phyloP scores from a whole-genome alignment of 2,888 invertebrate species.

The Chydorus sphaericus region DNA sequence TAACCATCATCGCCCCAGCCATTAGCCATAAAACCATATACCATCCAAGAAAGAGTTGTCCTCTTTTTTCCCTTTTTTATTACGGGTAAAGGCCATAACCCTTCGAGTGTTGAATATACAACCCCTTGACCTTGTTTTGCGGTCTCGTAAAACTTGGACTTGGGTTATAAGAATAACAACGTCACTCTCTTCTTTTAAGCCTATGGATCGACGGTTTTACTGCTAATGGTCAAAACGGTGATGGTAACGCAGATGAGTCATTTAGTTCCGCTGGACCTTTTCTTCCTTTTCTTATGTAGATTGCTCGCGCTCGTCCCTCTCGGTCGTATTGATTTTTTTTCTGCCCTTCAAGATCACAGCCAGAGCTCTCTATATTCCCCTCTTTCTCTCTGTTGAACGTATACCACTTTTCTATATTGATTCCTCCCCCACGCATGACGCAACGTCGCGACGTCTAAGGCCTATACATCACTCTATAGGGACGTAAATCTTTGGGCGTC shows the following conservation, averaged over 20 bases:
- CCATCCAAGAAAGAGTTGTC: constrained; percentile 10
- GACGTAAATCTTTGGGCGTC: too few species aligned
- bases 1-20: constrained; percentile 10
- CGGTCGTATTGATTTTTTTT: too few species aligned
- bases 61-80: background rate
- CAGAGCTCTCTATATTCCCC: too few species aligned
- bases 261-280: background rate
- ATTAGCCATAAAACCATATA: constrained; percentile 12
- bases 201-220: constrained; percentile 8
- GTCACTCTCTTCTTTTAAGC: background rate
- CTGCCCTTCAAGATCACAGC: too few species aligned
- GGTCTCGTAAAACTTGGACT: constrained; percentile 7
- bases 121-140: background rate
- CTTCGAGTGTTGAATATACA: constrained; percentile 6
- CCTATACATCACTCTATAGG: too few species aligned
- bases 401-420: too few species aligned
- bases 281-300: too few species aligned
- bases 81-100: constrained; percentile 5
- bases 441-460: too few species aligned
- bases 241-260: constrained; percentile 13
- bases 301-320: too few species aligned
- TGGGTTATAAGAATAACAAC: background rate
- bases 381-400: too few species aligned
- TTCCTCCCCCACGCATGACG: too few species aligned
- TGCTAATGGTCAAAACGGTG: constrained; percentile 14